Conservation (phyloP, 1,140 invertebrate species). For the Oryctes rhinoceros region DNA sequence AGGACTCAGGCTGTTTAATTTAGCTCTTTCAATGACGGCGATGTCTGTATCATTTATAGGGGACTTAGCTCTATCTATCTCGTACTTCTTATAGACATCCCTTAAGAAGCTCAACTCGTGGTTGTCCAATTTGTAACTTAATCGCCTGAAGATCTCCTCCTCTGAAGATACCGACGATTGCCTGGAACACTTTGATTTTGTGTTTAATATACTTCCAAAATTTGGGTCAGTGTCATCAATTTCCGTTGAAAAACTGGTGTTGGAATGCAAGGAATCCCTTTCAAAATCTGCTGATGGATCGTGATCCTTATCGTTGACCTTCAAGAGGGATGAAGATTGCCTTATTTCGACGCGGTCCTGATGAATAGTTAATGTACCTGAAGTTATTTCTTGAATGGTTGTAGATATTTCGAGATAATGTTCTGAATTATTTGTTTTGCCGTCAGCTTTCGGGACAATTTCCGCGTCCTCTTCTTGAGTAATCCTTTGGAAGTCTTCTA, state of each 20-base stretch:
- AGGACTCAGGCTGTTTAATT: conserved; percentile 8
- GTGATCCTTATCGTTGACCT: background rate
- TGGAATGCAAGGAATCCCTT: background rate
- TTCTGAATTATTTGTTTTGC: background rate
- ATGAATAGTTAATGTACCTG: background rate
- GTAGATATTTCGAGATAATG: background rate
- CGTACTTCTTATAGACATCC: conserved; percentile 30
- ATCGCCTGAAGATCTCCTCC: background rate
- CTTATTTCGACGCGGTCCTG: background rate
- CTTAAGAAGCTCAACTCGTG: conserved; percentile 1
- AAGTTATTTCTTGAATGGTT: conserved; percentile 10
- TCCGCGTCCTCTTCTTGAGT: background rate
- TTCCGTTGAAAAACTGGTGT: conserved; percentile 21
- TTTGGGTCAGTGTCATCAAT: conserved; percentile 33
- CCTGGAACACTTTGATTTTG: background rate
- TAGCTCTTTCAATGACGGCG: conserved; percentile 39
- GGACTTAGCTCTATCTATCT: conserved; percentile 26
- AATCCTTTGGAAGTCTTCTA: background rate
- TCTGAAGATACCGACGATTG: conserved; percentile 5
- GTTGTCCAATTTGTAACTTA: conserved; percentile 18
- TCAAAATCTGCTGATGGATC: background rate
- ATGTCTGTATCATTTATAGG: conserved; percentile 39
- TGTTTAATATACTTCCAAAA: conserved; percentile 22
- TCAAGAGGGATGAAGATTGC: background rate
- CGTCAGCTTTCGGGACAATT: background rate